These are phyloP conservation scores for Prionailurus bengalensis DNA, from an alignment of 2,113 vertebrate genomes.

Conservation along the genomic window DNA sequence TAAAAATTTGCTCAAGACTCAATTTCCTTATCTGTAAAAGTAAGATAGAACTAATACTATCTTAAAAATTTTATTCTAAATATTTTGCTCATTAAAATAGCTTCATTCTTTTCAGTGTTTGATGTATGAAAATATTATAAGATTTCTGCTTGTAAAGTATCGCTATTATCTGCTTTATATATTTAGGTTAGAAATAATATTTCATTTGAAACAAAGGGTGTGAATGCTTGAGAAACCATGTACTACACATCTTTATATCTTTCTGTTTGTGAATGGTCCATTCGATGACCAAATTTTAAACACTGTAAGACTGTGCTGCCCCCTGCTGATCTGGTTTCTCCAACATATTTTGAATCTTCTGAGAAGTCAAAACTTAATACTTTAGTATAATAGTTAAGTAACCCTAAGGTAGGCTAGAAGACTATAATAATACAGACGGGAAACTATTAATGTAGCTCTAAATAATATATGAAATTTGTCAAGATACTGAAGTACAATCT, in stretches of 20 bases:
- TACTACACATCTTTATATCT: background rate
- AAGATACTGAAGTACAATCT: background rate
- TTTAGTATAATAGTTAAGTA: background rate
- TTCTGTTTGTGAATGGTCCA: constrained; percentile 58
- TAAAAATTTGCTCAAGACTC: background rate
- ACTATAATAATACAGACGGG: background rate
- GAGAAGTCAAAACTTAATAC: background rate
- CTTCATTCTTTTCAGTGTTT: constrained; percentile 14
- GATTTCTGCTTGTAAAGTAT: constrained; percentile 43
- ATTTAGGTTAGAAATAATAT: constrained; percentile 17
- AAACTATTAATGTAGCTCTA: background rate
- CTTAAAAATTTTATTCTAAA: background rate
- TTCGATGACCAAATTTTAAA: constrained; percentile 59
- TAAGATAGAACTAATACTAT: background rate
- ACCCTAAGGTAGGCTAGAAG: background rate
- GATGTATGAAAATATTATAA: constrained; percentile 16
- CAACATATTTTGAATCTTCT: constrained; percentile 4
- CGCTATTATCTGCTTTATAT: background rate
- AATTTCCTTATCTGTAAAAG: background rate
- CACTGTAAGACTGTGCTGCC: constrained; percentile 75
- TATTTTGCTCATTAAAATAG: constrained; percentile 48
- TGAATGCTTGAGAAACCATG: background rate
- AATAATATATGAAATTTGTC: background rate
- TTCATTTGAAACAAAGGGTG: constrained; percentile 49
- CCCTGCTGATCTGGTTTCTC: constrained; percentile 73